phyloP scores from a whole-genome alignment of 2,797 vertebrate species.

The Ptychobarbus kaznakovi region DNA sequence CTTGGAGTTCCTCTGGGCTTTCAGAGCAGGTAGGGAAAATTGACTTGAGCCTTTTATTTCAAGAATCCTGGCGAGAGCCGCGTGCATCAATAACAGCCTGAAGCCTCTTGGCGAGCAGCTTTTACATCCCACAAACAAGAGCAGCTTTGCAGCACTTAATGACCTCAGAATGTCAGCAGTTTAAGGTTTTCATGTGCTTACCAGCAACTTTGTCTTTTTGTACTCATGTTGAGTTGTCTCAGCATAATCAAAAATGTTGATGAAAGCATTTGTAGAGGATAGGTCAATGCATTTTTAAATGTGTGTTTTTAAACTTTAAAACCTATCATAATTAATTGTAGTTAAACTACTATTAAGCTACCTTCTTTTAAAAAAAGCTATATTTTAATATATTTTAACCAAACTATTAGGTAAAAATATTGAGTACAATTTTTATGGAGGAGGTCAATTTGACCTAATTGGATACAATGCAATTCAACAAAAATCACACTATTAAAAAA shows the following conservation, averaged over 20 bases:
- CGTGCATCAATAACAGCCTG: constrained; percentile 60
- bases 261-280: not conserved
- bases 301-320: not conserved
- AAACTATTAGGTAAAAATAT: no score
- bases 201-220: constrained; percentile 8
- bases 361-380: not conserved
- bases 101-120: constrained; percentile 47
- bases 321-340: not conserved
- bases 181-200: constrained; percentile 43
- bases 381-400: not conserved
- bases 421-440: not conserved
- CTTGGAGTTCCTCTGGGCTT: constrained; percentile 58
- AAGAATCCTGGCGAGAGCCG: constrained; percentile 59
- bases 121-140: constrained; percentile 57
- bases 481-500: not conserved
- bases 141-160: constrained; percentile 49
- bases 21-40: constrained; percentile 58
- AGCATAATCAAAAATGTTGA: constrained; percentile 13
- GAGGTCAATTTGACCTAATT: not conserved
- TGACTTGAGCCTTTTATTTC: constrained; percentile 62
- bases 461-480: not conserved
- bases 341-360: not conserved
- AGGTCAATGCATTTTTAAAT: not conserved
- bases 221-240: not conserved
- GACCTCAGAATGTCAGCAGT: constrained; percentile 46